Percentiles rank a stretch among this genome's conserved stretches.
phyloP scores from a whole-genome alignment of 92 coral and sea anemone species.

The Parazoanthus atlanticus region DNA sequence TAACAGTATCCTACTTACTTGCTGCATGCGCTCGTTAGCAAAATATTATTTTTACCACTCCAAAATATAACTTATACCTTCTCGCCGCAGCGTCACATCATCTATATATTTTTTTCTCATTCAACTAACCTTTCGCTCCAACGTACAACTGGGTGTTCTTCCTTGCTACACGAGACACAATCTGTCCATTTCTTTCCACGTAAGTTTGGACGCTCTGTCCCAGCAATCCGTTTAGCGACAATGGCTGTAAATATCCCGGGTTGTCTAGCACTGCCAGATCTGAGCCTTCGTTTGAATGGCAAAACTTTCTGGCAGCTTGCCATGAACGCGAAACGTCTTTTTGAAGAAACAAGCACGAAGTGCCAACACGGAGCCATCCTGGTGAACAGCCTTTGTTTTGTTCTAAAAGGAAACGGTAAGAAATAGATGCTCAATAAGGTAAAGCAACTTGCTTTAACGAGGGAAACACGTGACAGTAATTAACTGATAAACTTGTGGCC shows the following conservation, averaged over 20 bases:
- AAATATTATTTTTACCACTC: no score
- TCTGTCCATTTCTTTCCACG: background rate
- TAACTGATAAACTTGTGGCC: no score
- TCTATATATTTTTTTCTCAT: background rate
- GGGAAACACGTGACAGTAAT: no score
- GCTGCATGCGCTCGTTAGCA: no score
- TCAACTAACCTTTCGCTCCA: constrained; percentile 34
- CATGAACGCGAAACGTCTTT: background rate
- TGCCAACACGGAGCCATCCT: constrained; percentile 23
- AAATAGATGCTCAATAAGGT: no score
- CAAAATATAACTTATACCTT: no score
- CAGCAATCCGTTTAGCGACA: background rate
- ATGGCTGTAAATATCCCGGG: background rate
- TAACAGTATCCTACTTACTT: no score
- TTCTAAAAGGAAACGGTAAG: background rate
- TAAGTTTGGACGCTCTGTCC: background rate
- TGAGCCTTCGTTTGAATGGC: constrained; percentile 7
- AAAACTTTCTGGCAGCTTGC: constrained; percentile 13
- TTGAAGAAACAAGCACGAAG: constrained; percentile 18
- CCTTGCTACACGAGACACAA: no score
- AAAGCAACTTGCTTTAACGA: no score
- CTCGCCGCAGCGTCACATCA: no score
- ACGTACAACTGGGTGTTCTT: background rate
- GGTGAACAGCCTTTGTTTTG: constrained; percentile 13
- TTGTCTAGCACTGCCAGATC: background rate